Evolutionary conservation across 2,888 invertebrate species (phyloP), one percentile per base, ranked within the genome.

Genomic region (Pterostichus madidus): DNA sequence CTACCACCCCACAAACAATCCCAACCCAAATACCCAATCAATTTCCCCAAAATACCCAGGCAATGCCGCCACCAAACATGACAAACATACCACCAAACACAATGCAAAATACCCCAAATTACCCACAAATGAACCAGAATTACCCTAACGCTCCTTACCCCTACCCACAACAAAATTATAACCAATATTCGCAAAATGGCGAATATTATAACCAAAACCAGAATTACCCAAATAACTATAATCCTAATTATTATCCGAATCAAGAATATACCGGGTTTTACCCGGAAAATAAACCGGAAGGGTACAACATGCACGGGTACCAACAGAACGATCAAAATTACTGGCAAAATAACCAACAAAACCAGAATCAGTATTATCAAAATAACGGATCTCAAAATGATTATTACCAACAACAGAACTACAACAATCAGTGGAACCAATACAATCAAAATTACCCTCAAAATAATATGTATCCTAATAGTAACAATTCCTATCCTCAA

Each of bases 201-300:
- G 76, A 83, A 32, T 77, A 56, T 75, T 8, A 85, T 83, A 83
- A 84, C 79, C 13, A 87, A 92, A 84, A 92, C 91, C 68, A 71
- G 52, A 68, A 46, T 53, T 84, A 84, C 31, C 80, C 80, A 8
- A 77, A 77, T 52, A 77, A 83, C 35, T 83, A 83, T 24, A 76
- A 75, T 32, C 76, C 61, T 15, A 73, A 77, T 15, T 68, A 77
- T 73, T 80, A 80, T 73, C 80, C 71, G 6, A 83, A 79, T 61
- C 83, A 84, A 39, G 61, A 84, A 46, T 80, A 84, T 39, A 88
- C 89, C 31, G 88, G 90, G 0, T 83, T 87, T n/a, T 85, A 86
- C 52, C 83, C 87, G 8, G 90, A 88, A 0, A 91, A 88, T 84
- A 89, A 89, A 17, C 88, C 90, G 0, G 90, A 91, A 79, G 89